Evolutionary conservation across 2,113 vertebrate genomes (phyloP), one percentile per base, ranked within the genome.

Genomic region (Thalassoma bifasciatum): DNA sequence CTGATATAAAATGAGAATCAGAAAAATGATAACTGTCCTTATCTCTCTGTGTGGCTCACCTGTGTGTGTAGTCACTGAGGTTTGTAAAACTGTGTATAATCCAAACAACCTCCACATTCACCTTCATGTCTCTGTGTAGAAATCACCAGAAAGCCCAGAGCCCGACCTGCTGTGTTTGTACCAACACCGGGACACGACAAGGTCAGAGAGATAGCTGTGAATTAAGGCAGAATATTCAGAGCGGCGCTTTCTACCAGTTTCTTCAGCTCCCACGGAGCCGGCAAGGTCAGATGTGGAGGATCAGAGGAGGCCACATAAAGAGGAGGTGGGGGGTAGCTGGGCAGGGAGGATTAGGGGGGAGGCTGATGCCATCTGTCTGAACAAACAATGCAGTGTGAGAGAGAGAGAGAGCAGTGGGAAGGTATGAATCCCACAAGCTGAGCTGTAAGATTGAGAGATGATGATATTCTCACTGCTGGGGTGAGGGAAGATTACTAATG

Each of bases 311-410:
- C 47, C 26, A 68, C 61, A 72, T 53, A 67, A 49, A 52, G 58
- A 68, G 66, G 24, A n/a, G 57, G n/a, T 54, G 42, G 17, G 58
- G 38, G 54, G 38, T 34, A 34, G 50, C 10, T 12, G 37, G 17
- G 50, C 22, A 51, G 59, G 58, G 74, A 73, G 64, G 66, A 80
- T 80, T 72, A 83, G 37, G 60, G 68, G 62, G 60, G 62, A 77
- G 60, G 44, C 59, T 75, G 38, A 72, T 60, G 64, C 80, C 87
- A 85, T 85, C 84, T 89, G 85, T 84, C 60, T 77, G 67, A 26
- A 61, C 60, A 65, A 64, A 71, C 51, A 67, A 68, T 60, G n/a
- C 30, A 62, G 44, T 38, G n/a, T 26, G 66, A 65, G 60, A 64
- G 66, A 65, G 52, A 58, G 81, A 76, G 52, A 61, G 81, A 79